These are phyloP conservation scores for Platycnemis pennipes DNA, from an alignment of 2,888 invertebrate genomes.

Conservation along the genomic window DNA sequence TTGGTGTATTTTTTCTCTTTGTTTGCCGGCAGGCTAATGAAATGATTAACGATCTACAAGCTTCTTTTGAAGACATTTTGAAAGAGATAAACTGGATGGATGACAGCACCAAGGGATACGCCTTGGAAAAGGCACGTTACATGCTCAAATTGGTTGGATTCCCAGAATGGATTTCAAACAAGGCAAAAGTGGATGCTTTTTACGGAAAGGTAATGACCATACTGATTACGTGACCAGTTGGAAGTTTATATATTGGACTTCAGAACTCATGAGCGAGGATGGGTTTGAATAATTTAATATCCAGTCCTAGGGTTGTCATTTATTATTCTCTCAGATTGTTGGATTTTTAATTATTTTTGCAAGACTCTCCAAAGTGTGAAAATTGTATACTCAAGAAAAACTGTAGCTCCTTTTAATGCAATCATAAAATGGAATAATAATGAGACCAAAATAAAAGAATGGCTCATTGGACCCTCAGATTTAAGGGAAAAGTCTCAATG, in stretches of 20 bases:
- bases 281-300: neutral
- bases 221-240: too few species aligned
- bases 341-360: too few species aligned
- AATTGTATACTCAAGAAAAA: too few species aligned
- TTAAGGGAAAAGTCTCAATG: too few species aligned
- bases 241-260: neutral
- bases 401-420: too few species aligned
- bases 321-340: too few species aligned
- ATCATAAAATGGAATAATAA: too few species aligned
- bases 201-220: slow-evolving; percentile 76
- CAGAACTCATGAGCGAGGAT: neutral
- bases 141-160: slow-evolving; percentile 71
- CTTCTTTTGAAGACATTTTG: slow-evolving; percentile 77
- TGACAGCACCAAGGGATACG: slow-evolving; percentile 62
- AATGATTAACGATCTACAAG: slow-evolving; percentile 79
- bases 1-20: too few species aligned
- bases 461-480: too few species aligned
- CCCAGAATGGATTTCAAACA: slow-evolving; percentile 71
- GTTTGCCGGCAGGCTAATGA: slow-evolving; percentile 73
- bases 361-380: too few species aligned
- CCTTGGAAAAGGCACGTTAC: slow-evolving; percentile 69
- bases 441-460: too few species aligned
- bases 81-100: slow-evolving; percentile 71
- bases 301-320: too few species aligned
- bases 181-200: slow-evolving; percentile 75